Evolutionary conservation across 2,888 invertebrate species (phyloP).

Genomic region (Allolobophora icterica): DNA sequence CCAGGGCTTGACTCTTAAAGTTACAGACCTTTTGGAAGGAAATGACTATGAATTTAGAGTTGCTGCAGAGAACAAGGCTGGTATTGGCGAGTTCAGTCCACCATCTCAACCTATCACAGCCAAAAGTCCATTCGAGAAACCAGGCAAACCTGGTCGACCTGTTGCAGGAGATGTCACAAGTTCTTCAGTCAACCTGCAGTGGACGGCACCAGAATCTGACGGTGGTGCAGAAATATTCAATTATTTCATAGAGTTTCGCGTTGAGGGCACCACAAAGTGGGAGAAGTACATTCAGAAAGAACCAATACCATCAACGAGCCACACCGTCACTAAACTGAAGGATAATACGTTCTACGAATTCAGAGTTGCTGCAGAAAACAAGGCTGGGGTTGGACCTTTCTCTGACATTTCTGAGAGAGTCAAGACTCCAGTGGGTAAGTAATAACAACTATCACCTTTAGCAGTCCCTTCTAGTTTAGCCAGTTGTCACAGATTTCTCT

Average conservation of each 20-base stretch:
- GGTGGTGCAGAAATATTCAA: constrained; percentile 63
- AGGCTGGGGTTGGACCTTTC: constrained; percentile 85
- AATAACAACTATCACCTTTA: neutral
- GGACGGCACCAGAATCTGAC: constrained; percentile 61
- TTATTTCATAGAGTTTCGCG: constrained; percentile 60
- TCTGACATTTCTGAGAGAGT: constrained; percentile 66
- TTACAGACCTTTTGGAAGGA: constrained; percentile 59
- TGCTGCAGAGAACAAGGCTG: constrained; percentile 71
- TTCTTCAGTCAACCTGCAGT: constrained; percentile 78
- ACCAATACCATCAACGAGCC: constrained; percentile 39
- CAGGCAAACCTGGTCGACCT: constrained; percentile 46
- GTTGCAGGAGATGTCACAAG: constrained; percentile 65
- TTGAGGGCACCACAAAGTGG: constrained; percentile 46
- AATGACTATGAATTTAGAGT: constrained; percentile 70
- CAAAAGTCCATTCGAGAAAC: constrained; percentile 49
- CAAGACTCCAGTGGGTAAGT: constrained; percentile 43
- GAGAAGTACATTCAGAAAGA: constrained; percentile 33
- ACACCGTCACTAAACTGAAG: constrained; percentile 42
- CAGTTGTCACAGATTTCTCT: neutral
- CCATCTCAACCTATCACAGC: constrained; percentile 50
- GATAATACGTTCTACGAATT: constrained; percentile 73
- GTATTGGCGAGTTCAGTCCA: constrained; percentile 62
- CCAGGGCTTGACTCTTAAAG: constrained; percentile 36
- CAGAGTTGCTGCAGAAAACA: constrained; percentile 83
- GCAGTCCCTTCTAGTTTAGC: neutral